phyloP scores from a whole-genome alignment of 2,113 vertebrate species.

The Diphyllodes magnificus region DNA sequence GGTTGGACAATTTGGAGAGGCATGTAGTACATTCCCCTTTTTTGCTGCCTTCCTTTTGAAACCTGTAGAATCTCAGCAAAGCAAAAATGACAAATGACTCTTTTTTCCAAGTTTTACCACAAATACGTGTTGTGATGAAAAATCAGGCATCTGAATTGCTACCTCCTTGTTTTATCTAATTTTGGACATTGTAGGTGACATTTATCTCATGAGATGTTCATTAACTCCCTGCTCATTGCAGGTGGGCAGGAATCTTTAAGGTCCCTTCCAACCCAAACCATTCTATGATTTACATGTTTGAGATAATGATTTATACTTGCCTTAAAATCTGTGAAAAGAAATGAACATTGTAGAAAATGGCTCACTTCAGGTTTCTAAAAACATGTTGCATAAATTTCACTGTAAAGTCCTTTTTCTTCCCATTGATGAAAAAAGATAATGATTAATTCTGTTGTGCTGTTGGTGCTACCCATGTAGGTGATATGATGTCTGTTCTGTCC shows the following conservation, averaged over 20 bases:
- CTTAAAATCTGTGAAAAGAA: background rate
- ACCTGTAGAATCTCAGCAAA: background rate
- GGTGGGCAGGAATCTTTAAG: background rate
- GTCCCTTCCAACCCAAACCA: background rate
- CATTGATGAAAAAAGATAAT: background rate
- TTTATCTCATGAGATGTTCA: background rate
- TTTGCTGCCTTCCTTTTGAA: background rate
- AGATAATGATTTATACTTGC: background rate
- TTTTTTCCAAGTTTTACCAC: background rate
- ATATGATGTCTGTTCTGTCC: background rate
- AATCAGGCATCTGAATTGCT: background rate
- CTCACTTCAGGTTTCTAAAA: background rate
- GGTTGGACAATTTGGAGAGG: constrained; percentile 18
- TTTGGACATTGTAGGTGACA: background rate
- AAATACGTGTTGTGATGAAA: background rate
- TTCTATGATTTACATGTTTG: background rate
- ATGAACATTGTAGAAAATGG: background rate
- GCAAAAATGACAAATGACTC: background rate
- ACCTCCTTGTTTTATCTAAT: background rate
- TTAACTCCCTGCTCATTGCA: background rate
- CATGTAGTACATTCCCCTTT: background rate
- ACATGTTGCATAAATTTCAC: background rate
- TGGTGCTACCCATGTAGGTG: background rate
- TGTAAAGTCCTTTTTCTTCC: background rate
- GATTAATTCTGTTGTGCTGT: background rate